Evolutionary conservation across 2,797 vertebrate genomes (phyloP).

Genomic region (Clamator glandarius): DNA sequence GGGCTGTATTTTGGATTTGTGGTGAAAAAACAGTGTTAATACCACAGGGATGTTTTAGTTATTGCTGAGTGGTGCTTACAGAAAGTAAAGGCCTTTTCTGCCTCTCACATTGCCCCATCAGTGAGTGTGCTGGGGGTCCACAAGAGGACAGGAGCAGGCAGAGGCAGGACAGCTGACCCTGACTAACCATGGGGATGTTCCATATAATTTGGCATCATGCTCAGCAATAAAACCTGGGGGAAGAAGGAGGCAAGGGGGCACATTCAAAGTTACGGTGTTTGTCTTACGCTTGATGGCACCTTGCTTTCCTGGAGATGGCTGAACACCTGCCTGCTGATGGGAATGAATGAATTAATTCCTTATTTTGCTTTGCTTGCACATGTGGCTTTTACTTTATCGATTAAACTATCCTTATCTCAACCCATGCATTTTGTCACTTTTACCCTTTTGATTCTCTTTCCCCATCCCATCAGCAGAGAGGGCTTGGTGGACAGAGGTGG

Average conservation of each 20-base stretch:
- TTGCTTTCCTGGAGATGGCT: background rate
- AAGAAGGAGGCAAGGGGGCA: no score
- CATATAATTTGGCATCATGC: no score
- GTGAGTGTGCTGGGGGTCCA: fast-evolving
- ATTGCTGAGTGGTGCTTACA: background rate
- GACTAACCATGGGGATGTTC: background rate
- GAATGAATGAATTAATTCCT: background rate
- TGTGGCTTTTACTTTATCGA: background rate
- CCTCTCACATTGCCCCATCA: background rate
- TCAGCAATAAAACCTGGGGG: no score
- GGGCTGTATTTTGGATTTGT: background rate
- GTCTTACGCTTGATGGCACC: fast-evolving
- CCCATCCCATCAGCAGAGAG: no score
- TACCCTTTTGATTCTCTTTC: no score
- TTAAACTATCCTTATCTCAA: no score
- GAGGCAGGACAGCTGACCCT: background rate
- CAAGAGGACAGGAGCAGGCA: background rate
- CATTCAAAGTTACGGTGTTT: background rate
- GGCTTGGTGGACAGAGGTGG: no score
- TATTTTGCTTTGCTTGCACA: background rate
- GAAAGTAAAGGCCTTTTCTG: no score
- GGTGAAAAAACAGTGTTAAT: background rate
- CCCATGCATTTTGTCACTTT: no score
- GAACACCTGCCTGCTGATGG: background rate
- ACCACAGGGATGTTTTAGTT: background rate